Percentiles rank a stretch among this genome's conserved stretches.
These are phyloP conservation scores for Cephus pygmeus DNA, from an alignment of 2,888 invertebrate genomes.

Conservation along the genomic window DNA sequence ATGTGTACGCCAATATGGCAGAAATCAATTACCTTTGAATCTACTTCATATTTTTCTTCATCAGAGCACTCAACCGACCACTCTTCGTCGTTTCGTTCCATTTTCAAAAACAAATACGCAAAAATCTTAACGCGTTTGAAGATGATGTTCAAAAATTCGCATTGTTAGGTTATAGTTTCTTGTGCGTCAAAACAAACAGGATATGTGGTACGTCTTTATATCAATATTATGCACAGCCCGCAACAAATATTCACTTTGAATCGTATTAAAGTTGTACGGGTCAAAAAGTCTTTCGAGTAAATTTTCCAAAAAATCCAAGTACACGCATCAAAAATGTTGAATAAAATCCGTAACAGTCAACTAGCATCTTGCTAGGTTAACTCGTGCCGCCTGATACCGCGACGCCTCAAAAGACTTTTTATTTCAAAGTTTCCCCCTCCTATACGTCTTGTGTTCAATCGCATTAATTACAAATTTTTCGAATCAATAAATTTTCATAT, in stretches of 20 bases:
- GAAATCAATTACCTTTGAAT: constrained; percentile 48
- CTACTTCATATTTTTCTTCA: constrained; percentile 69
- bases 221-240: neutral
- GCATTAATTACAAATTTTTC: neutral
- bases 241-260: neutral
- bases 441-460: neutral
- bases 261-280: neutral
- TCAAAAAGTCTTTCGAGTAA: constrained; percentile 6
- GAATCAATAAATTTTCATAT: neutral
- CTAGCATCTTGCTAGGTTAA: constrained; percentile 6
- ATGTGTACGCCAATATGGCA: neutral
- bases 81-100: constrained; percentile 68
- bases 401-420: neutral
- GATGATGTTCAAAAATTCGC: constrained; percentile 16
- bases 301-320: neutral
- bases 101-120: constrained; percentile 26
- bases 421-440: neutral
- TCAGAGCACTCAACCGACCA: constrained; percentile 77
- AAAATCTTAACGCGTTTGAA: constrained; percentile 17
- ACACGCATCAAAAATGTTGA: neutral
- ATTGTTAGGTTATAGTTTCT: constrained; percentile 28
- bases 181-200: neutral
- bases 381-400: neutral
- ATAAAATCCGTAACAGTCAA: constrained; percentile 1
- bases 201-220: neutral